phyloP scores from a whole-genome alignment of 1,140 invertebrate species.

The Drosophila tsacasi region DNA sequence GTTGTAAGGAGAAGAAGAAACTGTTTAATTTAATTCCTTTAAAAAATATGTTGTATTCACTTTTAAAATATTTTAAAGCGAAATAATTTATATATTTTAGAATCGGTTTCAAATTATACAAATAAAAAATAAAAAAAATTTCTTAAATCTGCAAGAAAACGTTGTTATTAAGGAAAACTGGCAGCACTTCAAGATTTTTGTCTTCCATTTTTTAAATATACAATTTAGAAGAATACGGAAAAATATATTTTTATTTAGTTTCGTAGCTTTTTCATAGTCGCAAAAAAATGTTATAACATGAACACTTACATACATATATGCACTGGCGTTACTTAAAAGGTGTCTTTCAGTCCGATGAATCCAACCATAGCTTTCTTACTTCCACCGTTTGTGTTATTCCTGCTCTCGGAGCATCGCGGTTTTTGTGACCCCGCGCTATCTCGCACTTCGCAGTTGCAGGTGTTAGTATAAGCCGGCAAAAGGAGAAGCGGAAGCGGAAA shows the following conservation, averaged over 20 bases:
- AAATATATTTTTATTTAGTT: too few species aligned
- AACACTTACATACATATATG: too few species aligned
- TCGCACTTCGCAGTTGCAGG: conserved; percentile 50
- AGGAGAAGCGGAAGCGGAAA: conserved; percentile 26
- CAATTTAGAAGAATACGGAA: neutral
- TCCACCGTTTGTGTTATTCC: conserved; percentile 28
- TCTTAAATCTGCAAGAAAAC: too few species aligned
- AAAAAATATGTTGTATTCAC: neutral
- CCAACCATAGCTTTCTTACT: neutral
- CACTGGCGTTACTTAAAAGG: neutral
- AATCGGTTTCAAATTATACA: too few species aligned
- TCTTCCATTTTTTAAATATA: neutral
- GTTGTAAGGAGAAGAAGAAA: neutral
- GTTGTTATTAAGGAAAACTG: neutral
- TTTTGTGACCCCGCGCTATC: conserved; percentile 61
- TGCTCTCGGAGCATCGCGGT: conserved; percentile 42
- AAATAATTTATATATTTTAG: too few species aligned
- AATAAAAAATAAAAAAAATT: too few species aligned
- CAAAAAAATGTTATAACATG: too few species aligned
- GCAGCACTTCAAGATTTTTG: neutral
- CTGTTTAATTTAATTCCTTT: neutral
- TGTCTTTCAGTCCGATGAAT: neutral
- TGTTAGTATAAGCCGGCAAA: conserved; percentile 35
- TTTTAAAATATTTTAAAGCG: too few species aligned
- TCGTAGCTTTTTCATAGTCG: neutral